phyloP scores from a whole-genome alignment of 2,797 vertebrate species.

The Sebastes itinus region DNA sequence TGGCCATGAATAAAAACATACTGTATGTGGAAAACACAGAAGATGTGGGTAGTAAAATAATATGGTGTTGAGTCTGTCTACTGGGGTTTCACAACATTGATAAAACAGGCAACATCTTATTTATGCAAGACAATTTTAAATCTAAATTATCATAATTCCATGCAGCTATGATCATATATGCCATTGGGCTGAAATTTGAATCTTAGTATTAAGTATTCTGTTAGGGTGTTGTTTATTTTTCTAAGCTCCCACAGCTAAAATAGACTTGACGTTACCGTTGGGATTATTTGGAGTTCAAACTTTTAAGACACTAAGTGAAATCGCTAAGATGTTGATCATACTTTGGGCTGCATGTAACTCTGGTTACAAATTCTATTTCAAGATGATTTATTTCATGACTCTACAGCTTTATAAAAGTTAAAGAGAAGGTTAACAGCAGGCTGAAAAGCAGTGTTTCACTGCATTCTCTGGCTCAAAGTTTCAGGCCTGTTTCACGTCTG shows the following conservation, averaged over 20 bases:
- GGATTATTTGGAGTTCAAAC: neutral
- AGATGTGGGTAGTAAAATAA: neutral
- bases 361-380: neutral
- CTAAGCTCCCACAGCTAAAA: neutral
- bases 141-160: neutral
- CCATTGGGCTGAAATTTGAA: neutral
- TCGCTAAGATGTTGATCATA: neutral
- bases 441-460: neutral
- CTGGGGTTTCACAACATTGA: neutral
- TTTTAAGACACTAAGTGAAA: neutral
- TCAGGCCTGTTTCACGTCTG: too few species aligned
- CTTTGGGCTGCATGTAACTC: neutral
- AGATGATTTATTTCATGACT: neutral
- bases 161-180: neutral
- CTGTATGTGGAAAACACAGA: neutral
- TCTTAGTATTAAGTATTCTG: conserved; percentile 18
- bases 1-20: neutral
- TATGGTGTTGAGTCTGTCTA: neutral
- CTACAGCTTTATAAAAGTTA: neutral
- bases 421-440: neutral
- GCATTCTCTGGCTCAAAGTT: too few species aligned
- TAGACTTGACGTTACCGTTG: neutral
- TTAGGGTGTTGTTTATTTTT: conserved; percentile 16
- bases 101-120: neutral
- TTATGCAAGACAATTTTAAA: neutral